Evolutionary conservation across 1,140 invertebrate species (phyloP), one percentile per base, ranked within the genome.

Genomic region (Neotoxoptera formosana): DNA sequence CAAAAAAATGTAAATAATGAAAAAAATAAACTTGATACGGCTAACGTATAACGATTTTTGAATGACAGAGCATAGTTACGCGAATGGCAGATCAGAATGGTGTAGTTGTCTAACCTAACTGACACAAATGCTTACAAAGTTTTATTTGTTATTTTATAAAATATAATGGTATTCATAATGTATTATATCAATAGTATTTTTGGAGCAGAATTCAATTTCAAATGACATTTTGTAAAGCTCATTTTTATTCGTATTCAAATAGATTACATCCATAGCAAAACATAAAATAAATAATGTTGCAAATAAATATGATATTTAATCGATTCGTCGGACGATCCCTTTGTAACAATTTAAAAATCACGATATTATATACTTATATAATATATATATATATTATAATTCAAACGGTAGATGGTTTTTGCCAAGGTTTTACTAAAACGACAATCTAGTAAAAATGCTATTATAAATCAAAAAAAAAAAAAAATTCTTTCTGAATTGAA

Each of bases 221-320:
- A 56, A 90, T 56, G 88, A 34, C 20, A 36, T 53, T 36, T 90
- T 11, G 53, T 45, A 90, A 60, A 60, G 36, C 21, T 90, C 36
- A 41, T 90, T 90, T 60, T 53, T 89, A 51, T 53, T 89, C 3
- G 47, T 51, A 90, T 21, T 60, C 88, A 41, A 60, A 90, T 90
- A 90, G 51, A 56, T 90, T 60, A 60, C 11, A 60, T 30, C 20
- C 53, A 60, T 25, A 90, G 36, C 21, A 2, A 36, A 90, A 90
- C 9, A 90, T 20, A 41, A 90, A 36, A 36, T 90, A 51, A 87
- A 89, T 56, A 89, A 53, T 53, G 34, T 36, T 36, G n/a, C 30
- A n/a, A 87, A 89, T 88, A 89, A 36, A 90, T 56, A 56, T 23
- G 51, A 9, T 41, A 53, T 56, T 56, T 56, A 90, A 56, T 90